These are phyloP conservation scores for Catostomus latipinnis DNA, from an alignment of 2,797 vertebrate species.

Conservation along the genomic window DNA sequence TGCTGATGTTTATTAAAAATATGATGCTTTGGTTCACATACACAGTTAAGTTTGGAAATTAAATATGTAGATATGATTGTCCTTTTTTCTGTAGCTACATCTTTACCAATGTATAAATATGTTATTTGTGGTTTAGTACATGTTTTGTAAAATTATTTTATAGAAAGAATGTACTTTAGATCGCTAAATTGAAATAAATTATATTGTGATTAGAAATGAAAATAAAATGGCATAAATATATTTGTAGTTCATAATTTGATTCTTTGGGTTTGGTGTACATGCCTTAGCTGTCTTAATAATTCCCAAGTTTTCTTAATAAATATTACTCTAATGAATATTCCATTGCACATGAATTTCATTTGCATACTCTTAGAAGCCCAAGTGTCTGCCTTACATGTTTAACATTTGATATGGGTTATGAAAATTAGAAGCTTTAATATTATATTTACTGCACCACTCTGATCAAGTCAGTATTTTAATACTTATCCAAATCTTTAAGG, in stretches of 20 bases:
- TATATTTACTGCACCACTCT: constrained; percentile 8
- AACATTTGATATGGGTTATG: not conserved
- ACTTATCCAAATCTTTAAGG: too few relatives aligned
- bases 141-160: not conserved
- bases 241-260: not conserved
- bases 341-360: constrained; percentile 27
- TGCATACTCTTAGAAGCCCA: constrained; percentile 3
- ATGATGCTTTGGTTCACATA: not conserved
- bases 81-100: too few relatives aligned
- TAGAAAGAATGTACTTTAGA: not conserved
- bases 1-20: not conserved
- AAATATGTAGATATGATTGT: not conserved
- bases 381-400: constrained; percentile 18
- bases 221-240: not conserved
- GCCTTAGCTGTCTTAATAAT: not conserved
- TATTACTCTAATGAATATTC: constrained; percentile 26
- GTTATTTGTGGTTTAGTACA: not conserved
- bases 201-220: not conserved
- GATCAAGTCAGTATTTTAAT: not conserved
- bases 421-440: constrained; percentile 11
- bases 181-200: too few relatives aligned
- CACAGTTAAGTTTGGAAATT: not conserved
- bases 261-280: not conserved
- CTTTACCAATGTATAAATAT: not conserved
- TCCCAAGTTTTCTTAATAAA: constrained; percentile 35